Evolutionary conservation across 23 tunicate genomes (phyloP).

Genomic region (Ascidia mentula): DNA sequence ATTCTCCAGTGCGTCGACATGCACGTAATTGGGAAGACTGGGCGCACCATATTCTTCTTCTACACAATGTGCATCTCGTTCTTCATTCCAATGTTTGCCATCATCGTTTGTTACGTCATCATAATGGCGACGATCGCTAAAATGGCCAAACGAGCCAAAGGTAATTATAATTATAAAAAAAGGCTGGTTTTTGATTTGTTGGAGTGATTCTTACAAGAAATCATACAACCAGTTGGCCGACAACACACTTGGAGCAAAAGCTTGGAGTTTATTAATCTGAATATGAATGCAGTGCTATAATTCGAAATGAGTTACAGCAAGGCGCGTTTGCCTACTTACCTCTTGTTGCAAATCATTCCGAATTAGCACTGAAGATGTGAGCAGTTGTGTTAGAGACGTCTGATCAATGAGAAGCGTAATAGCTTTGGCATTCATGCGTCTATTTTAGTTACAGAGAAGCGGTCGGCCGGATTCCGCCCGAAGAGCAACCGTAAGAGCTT

Average conservation of each 20-base stretch:
- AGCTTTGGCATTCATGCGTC: too few relatives aligned
- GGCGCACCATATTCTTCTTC: conserved; percentile 26
- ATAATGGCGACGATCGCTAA: conserved; percentile 56
- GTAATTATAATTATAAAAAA: conserved; percentile 1
- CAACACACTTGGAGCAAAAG: too few relatives aligned
- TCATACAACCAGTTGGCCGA: too few relatives aligned
- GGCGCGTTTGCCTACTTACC: too few relatives aligned
- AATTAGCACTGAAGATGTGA: too few relatives aligned
- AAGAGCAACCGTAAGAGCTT: conserved; percentile 32
- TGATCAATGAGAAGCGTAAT: too few relatives aligned
- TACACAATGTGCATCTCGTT: conserved; percentile 80
- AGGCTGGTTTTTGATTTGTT: neutral
- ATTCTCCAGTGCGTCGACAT: conserved; percentile 83
- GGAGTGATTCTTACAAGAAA: too few relatives aligned
- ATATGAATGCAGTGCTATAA: too few relatives aligned
- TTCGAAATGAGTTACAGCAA: too few relatives aligned
- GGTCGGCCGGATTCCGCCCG: conserved; percentile 47
- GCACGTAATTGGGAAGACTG: neutral
- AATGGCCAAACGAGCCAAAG: conserved; percentile 63
- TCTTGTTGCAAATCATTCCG: too few relatives aligned
- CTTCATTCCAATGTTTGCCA: conserved; percentile 62
- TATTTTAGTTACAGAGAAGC: conserved; percentile 39
- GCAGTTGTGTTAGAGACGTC: too few relatives aligned
- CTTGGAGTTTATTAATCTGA: too few relatives aligned
- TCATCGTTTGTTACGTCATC: conserved; percentile 73